Base-by-base conservation (phyloP, 2,113 vertebrate genomes). In the Zosterops hypoxanthus region DNA sequence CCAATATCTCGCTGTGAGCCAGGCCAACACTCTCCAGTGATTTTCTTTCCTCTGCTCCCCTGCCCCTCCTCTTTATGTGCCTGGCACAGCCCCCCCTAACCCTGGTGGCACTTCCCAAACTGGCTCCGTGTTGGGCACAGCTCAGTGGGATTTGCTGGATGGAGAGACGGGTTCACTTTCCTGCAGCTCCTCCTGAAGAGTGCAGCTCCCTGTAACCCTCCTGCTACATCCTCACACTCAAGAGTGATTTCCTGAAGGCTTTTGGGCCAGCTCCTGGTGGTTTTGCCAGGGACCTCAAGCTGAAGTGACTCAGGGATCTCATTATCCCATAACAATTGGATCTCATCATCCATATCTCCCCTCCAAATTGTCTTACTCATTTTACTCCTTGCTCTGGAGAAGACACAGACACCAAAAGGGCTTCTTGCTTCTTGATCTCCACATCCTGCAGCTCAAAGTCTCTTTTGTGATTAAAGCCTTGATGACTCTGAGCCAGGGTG, bases 151-250 rank as follows among this genome's bases (percentile, higher is more conserved):
- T 70, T 78, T 90, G 26, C 42, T 50, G 65, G n/a, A 17, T 28
- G 53, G 14, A 36, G 31, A 56, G 7, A 12, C 0, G 0, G 22
- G 25, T 52, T 70, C 9, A 4, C 6, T 23, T 64, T 42, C n/a
- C 20, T 56, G 15, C 34, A 31, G 39, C 56, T 85, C 46, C 66
- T 53, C 28, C 66, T 14, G 12, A 33, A n/a, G 44, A 55, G 26
- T 64, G 52, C 34, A 63, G 46, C 21, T 79, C 86, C 70, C 70
- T 36, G 14, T 28, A 44, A 22, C 14, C 5, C 42, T n/a, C 28
- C 47, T 24, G 33, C 0, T 1, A 28, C 55, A 14, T 7, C 49
- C 52, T 79, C 56, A 16, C 4, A 1, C 18, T 44, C 42, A 26
- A 21, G 3, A 0, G 2, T 49, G n/a, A 6, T 61, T 85, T 61